phyloP scores from a whole-genome alignment of 2,888 invertebrate genomes.

The Antheraea yamamai region DNA sequence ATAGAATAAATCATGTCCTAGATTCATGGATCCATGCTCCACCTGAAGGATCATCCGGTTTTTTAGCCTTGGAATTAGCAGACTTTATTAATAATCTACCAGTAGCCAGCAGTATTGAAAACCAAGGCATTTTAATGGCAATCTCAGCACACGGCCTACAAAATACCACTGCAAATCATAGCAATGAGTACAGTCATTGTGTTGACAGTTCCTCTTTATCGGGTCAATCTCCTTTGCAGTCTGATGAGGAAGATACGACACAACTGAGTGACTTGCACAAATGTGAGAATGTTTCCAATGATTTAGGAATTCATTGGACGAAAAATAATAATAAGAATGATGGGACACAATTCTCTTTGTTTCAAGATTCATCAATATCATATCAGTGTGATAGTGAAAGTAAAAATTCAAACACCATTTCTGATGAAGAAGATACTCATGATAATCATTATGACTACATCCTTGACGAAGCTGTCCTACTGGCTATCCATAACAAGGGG shows the following conservation, averaged over 20 bases:
- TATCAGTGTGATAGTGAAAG: conserved; percentile 51
- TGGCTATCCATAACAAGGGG: conserved; percentile 88
- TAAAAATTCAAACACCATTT: conserved; percentile 42
- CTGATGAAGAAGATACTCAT: conserved; percentile 40
- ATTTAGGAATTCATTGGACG: conserved; percentile 51
- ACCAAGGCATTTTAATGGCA: conserved; percentile 88
- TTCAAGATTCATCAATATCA: conserved; percentile 48
- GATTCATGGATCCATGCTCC: conserved; percentile 81
- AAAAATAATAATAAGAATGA: conserved; percentile 45
- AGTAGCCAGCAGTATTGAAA: conserved; percentile 83
- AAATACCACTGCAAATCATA: conserved; percentile 55
- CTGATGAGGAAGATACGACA: conserved; percentile 45
- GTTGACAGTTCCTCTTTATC: conserved; percentile 42
- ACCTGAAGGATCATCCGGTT: conserved; percentile 58
- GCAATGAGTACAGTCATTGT: conserved; percentile 30
- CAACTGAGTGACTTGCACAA: conserved; percentile 35
- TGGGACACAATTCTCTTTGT: conserved; percentile 44
- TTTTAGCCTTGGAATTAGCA: conserved; percentile 69
- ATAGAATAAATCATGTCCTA: conserved; percentile 85
- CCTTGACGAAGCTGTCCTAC: conserved; percentile 87
- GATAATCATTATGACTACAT: conserved; percentile 79
- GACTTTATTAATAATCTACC: conserved; percentile 81
- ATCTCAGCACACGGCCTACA: conserved; percentile 87
- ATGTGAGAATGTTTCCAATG: conserved; percentile 41
- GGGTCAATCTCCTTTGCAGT: conserved; percentile 43